These are phyloP conservation scores for Drosophila takahashii DNA, from an alignment of 1,140 invertebrate genomes.

Conservation along the genomic window DNA sequence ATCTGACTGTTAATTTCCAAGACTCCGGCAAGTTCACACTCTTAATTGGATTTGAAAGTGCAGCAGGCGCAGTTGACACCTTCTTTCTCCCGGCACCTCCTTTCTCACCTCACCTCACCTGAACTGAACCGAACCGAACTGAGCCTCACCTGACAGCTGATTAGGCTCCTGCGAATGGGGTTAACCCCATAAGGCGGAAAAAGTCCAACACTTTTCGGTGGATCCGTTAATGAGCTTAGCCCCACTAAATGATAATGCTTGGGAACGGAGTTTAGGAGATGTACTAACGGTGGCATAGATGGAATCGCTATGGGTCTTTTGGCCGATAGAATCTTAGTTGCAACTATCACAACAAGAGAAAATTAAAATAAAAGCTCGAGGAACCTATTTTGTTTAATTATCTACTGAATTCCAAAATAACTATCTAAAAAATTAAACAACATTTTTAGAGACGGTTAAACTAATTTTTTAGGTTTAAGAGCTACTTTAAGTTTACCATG, in stretches of 20 bases:
- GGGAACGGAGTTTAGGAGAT: constrained; percentile 12
- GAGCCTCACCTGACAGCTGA: constrained; percentile 66
- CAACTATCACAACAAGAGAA: constrained; percentile 4
- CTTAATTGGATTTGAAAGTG: constrained; percentile 82
- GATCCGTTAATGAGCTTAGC: constrained; percentile 49
- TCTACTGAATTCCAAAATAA: too few relatives aligned
- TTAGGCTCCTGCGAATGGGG: constrained; percentile 69
- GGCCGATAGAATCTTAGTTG: background rate
- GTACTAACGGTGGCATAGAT: constrained; percentile 1
- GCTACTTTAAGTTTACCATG: too few relatives aligned
- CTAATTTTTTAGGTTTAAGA: too few relatives aligned
- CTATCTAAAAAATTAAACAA: too few relatives aligned
- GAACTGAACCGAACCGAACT: constrained; percentile 16
- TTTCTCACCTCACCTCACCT: background rate
- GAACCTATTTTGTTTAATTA: background rate
- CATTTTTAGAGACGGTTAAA: too few relatives aligned
- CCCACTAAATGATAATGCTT: constrained; percentile 54
- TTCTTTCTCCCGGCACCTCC: constrained; percentile 10
- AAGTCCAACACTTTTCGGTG: constrained; percentile 18
- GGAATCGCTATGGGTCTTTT: constrained; percentile 5
- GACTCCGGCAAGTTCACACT: constrained; percentile 72
- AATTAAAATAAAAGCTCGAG: background rate
- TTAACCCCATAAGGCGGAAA: constrained; percentile 44
- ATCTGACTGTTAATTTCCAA: constrained; percentile 75
- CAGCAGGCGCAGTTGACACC: constrained; percentile 51